A percentile compares a stretch with the other conserved stretches of the same genome.
phyloP scores from a whole-genome alignment of 2,888 invertebrate genomes.

The Biston stratarius region DNA sequence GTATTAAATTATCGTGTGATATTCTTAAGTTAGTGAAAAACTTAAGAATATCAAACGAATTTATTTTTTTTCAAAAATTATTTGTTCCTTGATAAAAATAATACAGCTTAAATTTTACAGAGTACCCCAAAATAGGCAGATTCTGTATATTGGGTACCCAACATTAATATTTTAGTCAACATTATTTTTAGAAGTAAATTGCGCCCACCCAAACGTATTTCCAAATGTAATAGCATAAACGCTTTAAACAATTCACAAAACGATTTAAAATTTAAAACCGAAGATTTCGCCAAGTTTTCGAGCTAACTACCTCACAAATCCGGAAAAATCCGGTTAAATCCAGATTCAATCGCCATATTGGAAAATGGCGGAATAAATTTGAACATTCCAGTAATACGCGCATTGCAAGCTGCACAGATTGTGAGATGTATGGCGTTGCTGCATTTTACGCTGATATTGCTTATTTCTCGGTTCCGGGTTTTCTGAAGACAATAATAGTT shows the following conservation, averaged over 20 bases:
- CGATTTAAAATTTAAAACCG: slow-evolving; percentile 1
- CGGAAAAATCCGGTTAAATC: slow-evolving; percentile 24
- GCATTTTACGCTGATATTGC: slow-evolving; percentile 16
- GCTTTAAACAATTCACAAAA: neutral
- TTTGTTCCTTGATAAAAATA: too few relatives aligned
- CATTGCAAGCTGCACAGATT: slow-evolving; percentile 15
- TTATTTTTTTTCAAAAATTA: too few relatives aligned
- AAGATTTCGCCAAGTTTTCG: slow-evolving; percentile 5
- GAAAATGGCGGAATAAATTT: slow-evolving; percentile 27
- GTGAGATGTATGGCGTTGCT: slow-evolving; percentile 18
- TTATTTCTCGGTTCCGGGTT: slow-evolving; percentile 4
- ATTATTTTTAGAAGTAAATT: neutral
- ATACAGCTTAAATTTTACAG: too few relatives aligned
- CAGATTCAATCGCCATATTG: slow-evolving; percentile 21
- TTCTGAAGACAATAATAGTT: slow-evolving; percentile 8
- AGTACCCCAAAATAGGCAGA: too few relatives aligned
- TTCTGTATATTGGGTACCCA: too few relatives aligned
- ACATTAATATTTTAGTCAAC: too few relatives aligned
- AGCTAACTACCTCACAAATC: slow-evolving; percentile 19
- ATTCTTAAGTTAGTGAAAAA: too few relatives aligned
- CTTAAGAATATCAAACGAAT: too few relatives aligned
- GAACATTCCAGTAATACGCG: slow-evolving; percentile 26
- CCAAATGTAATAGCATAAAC: too few relatives aligned
- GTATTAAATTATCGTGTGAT: too few relatives aligned
- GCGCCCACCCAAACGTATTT: neutral